A percentile compares a stretch with the other conserved stretches of the same genome.
Evolutionary conservation across 2,113 vertebrate species (phyloP).

Genomic region (Rhea americana): DNA sequence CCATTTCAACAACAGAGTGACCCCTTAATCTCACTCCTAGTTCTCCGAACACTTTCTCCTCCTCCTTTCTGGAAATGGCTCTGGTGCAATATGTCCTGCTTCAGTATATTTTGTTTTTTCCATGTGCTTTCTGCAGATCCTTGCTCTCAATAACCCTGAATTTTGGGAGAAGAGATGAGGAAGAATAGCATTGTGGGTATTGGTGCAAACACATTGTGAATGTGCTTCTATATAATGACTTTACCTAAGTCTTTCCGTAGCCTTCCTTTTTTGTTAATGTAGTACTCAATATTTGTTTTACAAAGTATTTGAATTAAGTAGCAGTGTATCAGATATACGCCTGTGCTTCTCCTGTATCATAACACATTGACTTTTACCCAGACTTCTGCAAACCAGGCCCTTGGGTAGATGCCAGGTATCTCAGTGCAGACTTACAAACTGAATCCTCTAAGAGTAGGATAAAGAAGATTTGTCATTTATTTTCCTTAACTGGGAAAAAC

Average conservation of each 20-base stretch:
- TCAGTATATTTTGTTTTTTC: not conserved
- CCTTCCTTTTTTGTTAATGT: not conserved
- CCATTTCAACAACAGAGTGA: no score
- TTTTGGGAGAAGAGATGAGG: not conserved
- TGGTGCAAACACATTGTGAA: not conserved
- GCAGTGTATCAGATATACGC: not conserved
- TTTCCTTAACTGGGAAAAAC: not conserved
- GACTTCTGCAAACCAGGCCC: no score
- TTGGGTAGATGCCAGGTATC: not conserved
- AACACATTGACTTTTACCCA: not conserved
- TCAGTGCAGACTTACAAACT: not conserved
- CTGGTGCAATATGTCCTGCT: not conserved
- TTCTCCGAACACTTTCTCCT: no score
- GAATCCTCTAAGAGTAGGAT: not conserved
- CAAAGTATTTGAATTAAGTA: not conserved
- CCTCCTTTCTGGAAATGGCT: not conserved
- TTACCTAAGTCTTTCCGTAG: not conserved
- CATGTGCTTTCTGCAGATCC: not conserved
- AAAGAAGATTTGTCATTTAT: not conserved
- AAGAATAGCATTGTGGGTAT: not conserved
- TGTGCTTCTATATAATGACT: not conserved
- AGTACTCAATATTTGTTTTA: no score
- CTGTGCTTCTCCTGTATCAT: not conserved
- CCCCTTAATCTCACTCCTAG: no score
- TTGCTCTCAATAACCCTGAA: not conserved